These are phyloP conservation scores for Hemibagrus guttatus DNA, from an alignment of 2,797 vertebrate genomes.

Conservation along the genomic window DNA sequence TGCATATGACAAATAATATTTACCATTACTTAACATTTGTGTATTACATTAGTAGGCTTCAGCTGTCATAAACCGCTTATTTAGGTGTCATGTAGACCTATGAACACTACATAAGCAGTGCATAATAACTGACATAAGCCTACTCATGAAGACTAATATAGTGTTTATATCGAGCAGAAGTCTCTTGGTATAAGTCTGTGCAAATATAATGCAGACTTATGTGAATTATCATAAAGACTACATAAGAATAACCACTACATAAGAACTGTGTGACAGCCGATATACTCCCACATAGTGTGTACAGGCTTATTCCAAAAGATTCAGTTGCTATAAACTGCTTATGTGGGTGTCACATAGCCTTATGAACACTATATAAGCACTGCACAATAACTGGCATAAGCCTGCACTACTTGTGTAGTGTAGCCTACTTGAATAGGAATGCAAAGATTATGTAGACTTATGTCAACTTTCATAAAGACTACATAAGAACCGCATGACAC, in stretches of 20 bases:
- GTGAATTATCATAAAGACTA: not conserved
- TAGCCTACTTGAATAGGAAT: no score
- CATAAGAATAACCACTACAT: not conserved
- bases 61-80: not conserved
- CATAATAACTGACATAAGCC: no score
- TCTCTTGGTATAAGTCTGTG: not conserved
- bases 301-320: no score
- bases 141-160: not conserved
- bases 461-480: no score
- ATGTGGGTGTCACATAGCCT: not conserved
- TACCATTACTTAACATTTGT: not conserved
- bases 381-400: no score
- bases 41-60: not conserved
- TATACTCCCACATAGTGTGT: no score
- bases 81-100: not conserved
- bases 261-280: not conserved
- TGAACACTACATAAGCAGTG: not conserved
- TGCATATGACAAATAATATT: not conserved
- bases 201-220: not conserved
- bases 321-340: not conserved
- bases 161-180: not conserved
- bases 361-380: no score
- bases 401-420: no score
- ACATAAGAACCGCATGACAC: no score
- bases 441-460: no score